A percentile compares a stretch with the other conserved stretches of the same genome.
Evolutionary conservation across 1,140 invertebrate genomes (phyloP).

Genomic region (Melitaea cinxia): DNA sequence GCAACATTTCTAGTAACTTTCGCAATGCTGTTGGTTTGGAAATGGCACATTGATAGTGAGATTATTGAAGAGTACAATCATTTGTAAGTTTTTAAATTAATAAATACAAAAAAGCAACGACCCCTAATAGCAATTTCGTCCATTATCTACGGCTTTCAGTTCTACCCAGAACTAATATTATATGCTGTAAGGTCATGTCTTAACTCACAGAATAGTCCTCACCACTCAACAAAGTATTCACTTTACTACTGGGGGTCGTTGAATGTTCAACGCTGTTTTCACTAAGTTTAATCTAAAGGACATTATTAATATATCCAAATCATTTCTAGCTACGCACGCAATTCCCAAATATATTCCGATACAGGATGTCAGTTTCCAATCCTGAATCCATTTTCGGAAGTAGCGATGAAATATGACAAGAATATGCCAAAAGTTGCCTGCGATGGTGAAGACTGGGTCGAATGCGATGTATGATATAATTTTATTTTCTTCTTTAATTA

Average conservation of each 20-base stretch:
- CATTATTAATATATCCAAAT: too few species aligned
- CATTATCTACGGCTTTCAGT: too few species aligned
- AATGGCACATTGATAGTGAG: background rate
- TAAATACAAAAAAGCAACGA: too few species aligned
- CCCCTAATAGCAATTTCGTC: too few species aligned
- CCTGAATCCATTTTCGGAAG: conserved; percentile 44
- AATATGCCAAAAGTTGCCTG: conserved; percentile 45
- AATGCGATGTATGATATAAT: conserved; percentile 42
- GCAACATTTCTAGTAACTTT: background rate
- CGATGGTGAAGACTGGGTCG: conserved; percentile 48
- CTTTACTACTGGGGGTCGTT: too few species aligned
- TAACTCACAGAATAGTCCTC: too few species aligned
- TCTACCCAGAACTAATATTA: too few species aligned
- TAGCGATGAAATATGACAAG: conserved; percentile 39
- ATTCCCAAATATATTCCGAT: background rate
- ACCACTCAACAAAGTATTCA: too few species aligned
- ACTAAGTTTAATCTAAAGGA: too few species aligned
- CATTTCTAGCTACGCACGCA: background rate
- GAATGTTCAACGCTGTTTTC: too few species aligned
- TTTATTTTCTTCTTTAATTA: background rate
- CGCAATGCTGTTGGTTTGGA: conserved; percentile 2
- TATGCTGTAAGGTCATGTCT: too few species aligned
- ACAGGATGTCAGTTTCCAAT: conserved; percentile 45
- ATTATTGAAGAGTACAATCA: background rate
- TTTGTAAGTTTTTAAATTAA: conserved; percentile 2